Base-by-base conservation (phyloP, 2,888 invertebrate species). In the Thumatha senex region DNA sequence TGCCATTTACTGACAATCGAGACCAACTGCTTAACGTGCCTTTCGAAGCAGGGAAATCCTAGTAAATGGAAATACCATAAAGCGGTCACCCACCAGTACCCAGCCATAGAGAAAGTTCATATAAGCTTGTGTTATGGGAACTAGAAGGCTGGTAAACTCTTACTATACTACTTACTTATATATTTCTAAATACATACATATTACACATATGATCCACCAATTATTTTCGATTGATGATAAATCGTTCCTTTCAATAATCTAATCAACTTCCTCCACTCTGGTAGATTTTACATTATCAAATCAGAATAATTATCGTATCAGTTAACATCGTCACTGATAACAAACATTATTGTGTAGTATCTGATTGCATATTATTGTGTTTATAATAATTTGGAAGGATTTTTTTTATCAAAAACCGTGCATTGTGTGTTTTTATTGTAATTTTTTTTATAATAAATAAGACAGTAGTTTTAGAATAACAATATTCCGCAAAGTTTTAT, bases 201-300 rank as follows among this genome's bases (percentile, higher is more conserved):
- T 24, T 2, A 24, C 18, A 36, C 10, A 14, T 36, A 14, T 36
- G 10, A 14, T 34, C 42, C 33, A 33, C 9, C 12, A 43, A 43
- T 39, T 42, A 29, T 24, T 41, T 30, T 9, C 35, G 46, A 43
- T 42, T 40, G 36, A 36, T 40, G 42, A 18, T 34, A 18, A 24
- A 24, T 24, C 18, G 18, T 24, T 47, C 42, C 30, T 9, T 38
- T 38, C 7, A 29, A 39, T 50, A 62, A n/a, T 62, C 62, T 66
- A 15, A 62, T 62, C 62, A 11, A 46, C 40, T 58, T 63, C 63
- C 63, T 63, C 63, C 9, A 5, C n/a, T 11, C 33, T 15, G 9
- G 42, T 34, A 29, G 35, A 36, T 36, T 24, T 8, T 13, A 5
- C 0, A 24, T 36, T 44, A 44, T 44, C 35, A 44, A 34, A 43